A percentile compares a stretch with the other conserved stretches of the same genome.
phyloP scores from a whole-genome alignment of 2,797 vertebrate genomes.

The Parauchenoglanis punctatus region DNA sequence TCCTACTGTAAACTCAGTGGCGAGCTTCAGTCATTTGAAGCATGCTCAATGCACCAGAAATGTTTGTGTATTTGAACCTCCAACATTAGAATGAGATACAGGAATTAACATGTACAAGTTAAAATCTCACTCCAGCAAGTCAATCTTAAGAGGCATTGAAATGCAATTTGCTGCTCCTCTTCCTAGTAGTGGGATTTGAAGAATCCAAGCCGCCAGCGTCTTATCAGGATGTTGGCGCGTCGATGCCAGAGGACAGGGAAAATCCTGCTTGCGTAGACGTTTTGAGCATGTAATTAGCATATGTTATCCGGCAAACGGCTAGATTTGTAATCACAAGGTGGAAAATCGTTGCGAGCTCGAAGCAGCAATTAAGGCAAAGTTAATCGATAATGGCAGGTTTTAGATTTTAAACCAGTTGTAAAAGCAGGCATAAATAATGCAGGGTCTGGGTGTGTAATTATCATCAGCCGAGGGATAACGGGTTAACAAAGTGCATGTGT shows the following conservation, averaged over 20 bases:
- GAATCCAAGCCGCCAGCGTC: not conserved
- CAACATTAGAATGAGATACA: conserved; percentile 3
- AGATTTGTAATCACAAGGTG: conserved; percentile 71
- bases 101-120: conserved; percentile 23
- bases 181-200: conserved; percentile 12
- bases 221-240: conserved; percentile 23
- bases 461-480: conserved; percentile 60
- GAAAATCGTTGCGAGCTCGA: conserved; percentile 76
- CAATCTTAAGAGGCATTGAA: conserved; percentile 44
- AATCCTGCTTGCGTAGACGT: conserved; percentile 62
- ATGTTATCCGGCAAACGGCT: conserved; percentile 51
- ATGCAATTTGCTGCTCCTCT: conserved; percentile 24
- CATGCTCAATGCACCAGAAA: not conserved
- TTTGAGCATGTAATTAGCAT: conserved; percentile 68
- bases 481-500: conserved; percentile 62
- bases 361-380: conserved; percentile 78
- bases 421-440: conserved; percentile 78
- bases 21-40: not conserved
- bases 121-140: conserved; percentile 29
- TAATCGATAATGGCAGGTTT: conserved; percentile 78
- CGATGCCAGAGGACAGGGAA: conserved; percentile 31
- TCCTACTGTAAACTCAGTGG: not conserved
- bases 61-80: not conserved
- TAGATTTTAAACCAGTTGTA: conserved; percentile 76
- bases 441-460: conserved; percentile 71